Evolutionary conservation across 1,140 invertebrate species (phyloP).

Genomic region (Coboldia fuscipes): DNA sequence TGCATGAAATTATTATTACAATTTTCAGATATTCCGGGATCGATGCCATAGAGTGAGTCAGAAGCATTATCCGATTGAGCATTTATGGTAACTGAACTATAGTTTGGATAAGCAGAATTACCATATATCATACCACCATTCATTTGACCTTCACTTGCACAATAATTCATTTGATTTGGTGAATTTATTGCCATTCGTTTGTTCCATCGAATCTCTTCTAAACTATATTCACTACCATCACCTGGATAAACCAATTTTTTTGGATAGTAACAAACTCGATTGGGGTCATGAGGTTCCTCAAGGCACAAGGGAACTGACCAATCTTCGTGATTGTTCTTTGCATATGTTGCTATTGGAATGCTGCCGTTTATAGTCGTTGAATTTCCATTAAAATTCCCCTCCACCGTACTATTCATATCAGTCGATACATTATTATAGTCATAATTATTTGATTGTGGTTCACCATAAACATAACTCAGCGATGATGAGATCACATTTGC

Average conservation of each 20-base stretch:
- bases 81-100: no score
- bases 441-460: not conserved
- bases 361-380: not conserved
- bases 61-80: no score
- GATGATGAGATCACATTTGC: constrained; percentile 3
- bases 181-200: constrained; percentile 4
- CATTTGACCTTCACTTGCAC: no score
- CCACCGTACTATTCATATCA: not conserved
- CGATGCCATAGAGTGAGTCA: no score
- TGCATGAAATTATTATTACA: no score
- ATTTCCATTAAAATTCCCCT: not conserved
- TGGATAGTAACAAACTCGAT: constrained; percentile 14
- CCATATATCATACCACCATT: no score
- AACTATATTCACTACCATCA: constrained; percentile 15
- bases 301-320: constrained; percentile 19
- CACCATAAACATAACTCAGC: constrained; percentile 8
- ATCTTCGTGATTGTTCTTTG: constrained; percentile 17
- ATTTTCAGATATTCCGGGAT: no score
- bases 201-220: constrained; percentile 13
- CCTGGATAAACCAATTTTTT: constrained; percentile 16
- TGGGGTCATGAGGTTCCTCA: constrained; percentile 18
- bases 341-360: constrained; percentile 13
- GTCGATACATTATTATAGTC: not conserved
- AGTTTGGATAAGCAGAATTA: no score
- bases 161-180: no score